These are phyloP conservation scores for Sturnus vulgaris DNA, from an alignment of 2,113 vertebrate species.

Conservation along the genomic window DNA sequence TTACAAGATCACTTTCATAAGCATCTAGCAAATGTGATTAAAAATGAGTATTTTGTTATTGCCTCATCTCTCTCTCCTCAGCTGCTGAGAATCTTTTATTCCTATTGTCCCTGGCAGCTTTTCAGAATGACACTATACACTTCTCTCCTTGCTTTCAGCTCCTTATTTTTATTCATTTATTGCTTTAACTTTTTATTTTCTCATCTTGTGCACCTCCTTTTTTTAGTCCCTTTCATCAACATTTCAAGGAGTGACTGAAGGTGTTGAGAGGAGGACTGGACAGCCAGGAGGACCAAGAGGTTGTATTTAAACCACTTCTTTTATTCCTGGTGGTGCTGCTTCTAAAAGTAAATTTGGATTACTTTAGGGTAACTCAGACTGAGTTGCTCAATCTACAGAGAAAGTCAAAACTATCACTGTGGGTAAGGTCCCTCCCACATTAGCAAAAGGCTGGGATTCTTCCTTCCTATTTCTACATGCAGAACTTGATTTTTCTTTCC, in stretches of 20 bases:
- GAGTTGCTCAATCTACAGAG: not conserved
- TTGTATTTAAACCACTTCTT: not conserved
- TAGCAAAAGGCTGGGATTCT: not conserved
- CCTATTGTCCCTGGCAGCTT: not conserved
- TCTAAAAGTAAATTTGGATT: not conserved
- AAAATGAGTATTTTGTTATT: conserved; percentile 20
- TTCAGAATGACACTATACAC: not conserved
- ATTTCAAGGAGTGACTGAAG: not conserved
- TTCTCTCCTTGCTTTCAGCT: not conserved
- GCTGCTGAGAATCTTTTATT: not conserved
- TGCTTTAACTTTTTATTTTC: not conserved
- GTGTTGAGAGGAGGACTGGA: not conserved
- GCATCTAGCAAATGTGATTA: not conserved
- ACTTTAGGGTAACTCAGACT: not conserved
- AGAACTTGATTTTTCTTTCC: not conserved
- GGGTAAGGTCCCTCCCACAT: not conserved
- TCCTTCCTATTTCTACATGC: not conserved
- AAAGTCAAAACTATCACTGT: not conserved
- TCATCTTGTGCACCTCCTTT: not conserved
- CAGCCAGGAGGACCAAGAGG: not conserved
- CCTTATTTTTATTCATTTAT: not conserved
- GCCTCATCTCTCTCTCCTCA: not conserved
- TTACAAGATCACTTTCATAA: conserved; percentile 15
- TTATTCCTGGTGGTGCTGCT: not conserved
- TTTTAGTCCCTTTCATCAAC: not conserved